A percentile compares a stretch with the other conserved stretches of the same genome.
phyloP scores from a whole-genome alignment of 2,888 invertebrate species.

The Diploptera punctata region DNA sequence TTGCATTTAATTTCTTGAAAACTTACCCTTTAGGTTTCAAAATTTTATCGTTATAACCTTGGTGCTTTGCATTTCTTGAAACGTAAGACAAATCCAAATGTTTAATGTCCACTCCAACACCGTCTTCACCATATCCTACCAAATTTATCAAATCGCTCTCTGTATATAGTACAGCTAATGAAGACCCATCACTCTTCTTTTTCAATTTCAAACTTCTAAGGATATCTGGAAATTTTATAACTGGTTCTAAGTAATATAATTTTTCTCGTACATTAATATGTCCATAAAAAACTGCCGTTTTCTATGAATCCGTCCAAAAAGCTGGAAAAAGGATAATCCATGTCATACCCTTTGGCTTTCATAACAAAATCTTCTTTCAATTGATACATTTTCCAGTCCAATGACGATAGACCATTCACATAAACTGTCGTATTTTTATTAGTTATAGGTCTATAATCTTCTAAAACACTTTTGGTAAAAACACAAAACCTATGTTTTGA shows the following conservation, averaged over 20 bases:
- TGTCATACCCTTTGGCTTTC: background rate
- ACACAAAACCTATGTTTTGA: background rate
- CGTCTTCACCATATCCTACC: no score
- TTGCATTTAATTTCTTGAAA: no score
- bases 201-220: background rate
- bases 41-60: no score
- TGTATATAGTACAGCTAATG: background rate
- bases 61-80: no score
- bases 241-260: slow-evolving; percentile 24
- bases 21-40: no score
- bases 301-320: slow-evolving; percentile 13
- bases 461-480: background rate
- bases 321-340: background rate
- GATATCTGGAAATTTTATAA: slow-evolving; percentile 19
- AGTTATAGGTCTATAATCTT: background rate
- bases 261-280: background rate
- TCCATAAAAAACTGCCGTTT: slow-evolving; percentile 24
- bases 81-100: no score
- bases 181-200: background rate
- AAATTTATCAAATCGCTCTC: background rate
- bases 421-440: background rate
- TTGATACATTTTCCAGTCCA: background rate
- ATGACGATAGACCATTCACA: background rate
- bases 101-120: no score
- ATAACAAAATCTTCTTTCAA: background rate